Conservation (phyloP, 2,797 vertebrate species). For the Peromyscus eremicus region DNA sequence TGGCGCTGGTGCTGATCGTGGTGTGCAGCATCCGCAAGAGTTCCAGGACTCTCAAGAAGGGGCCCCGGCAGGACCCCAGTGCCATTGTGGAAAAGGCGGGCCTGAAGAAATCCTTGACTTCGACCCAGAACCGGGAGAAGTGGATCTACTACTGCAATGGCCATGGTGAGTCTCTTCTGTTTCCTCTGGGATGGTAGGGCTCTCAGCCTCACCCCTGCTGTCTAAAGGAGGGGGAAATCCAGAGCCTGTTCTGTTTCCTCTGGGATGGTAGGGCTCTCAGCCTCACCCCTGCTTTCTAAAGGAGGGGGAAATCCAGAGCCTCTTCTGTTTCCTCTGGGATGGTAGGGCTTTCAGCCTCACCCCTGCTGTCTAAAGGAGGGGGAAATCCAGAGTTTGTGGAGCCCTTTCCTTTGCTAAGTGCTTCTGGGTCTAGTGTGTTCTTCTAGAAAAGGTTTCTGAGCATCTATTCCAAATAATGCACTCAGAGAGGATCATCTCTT, state of each 20-base stretch:
- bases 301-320: neutral
- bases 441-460: neutral
- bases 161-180: slow-evolving; percentile 91
- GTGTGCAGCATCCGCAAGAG: slow-evolving; percentile 97
- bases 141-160: slow-evolving; percentile 98
- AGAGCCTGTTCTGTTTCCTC: neutral
- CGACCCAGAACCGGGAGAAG: slow-evolving; percentile 93
- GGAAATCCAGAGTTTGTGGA: neutral
- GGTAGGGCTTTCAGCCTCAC: too few relatives aligned
- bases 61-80: slow-evolving; percentile 96
- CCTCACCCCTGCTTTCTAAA: neutral
- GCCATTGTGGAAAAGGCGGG: slow-evolving; percentile 97
- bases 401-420: neutral
- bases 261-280: too few relatives aligned
- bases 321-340: too few relatives aligned
- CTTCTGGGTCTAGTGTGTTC: neutral
- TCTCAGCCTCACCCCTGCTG: neutral
- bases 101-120: slow-evolving; percentile 92
- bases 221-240: neutral
- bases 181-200: too few relatives aligned
- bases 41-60: slow-evolving; percentile 96
- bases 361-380: too few relatives aligned
- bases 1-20: slow-evolving; percentile 96
- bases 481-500: neutral
- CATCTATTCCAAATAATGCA: neutral